phyloP scores from a whole-genome alignment of 2,888 invertebrate species.

The Erebia aethiops region DNA sequence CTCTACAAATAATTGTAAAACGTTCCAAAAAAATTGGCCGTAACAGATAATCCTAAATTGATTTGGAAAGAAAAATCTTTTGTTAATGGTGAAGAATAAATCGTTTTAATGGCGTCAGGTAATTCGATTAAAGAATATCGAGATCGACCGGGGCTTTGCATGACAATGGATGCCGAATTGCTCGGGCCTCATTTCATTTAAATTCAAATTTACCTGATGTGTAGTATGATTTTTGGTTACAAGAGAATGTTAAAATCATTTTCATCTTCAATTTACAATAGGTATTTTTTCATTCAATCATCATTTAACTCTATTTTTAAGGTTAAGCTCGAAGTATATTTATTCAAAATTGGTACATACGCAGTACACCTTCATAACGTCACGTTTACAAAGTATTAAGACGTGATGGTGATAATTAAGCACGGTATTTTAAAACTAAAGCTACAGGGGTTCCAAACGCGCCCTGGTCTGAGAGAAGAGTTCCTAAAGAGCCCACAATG shows the following conservation, averaged over 20 bases:
- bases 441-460: no score
- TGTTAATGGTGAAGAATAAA: conserved; percentile 32
- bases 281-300: no score
- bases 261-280: no score
- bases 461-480: no score
- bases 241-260: neutral
- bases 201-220: conserved; percentile 13
- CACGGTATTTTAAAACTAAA: no score
- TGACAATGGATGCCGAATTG: conserved; percentile 34
- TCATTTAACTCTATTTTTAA: no score
- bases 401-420: no score
- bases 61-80: conserved; percentile 3
- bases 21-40: conserved; percentile 3
- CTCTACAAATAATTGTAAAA: neutral
- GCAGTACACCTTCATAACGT: no score
- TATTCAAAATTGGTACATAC: no score
- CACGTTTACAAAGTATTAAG: no score
- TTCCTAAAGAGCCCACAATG: no score
- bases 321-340: no score
- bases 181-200: conserved; percentile 25
- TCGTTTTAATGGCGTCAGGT: conserved; percentile 32
- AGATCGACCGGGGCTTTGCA: conserved; percentile 32
- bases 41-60: conserved; percentile 1
- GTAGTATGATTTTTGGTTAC: conserved; percentile 1
- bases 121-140: conserved; percentile 33